Evolutionary conservation across 2,113 vertebrate genomes (phyloP).

Genomic region (Typhlomys cinereus): DNA sequence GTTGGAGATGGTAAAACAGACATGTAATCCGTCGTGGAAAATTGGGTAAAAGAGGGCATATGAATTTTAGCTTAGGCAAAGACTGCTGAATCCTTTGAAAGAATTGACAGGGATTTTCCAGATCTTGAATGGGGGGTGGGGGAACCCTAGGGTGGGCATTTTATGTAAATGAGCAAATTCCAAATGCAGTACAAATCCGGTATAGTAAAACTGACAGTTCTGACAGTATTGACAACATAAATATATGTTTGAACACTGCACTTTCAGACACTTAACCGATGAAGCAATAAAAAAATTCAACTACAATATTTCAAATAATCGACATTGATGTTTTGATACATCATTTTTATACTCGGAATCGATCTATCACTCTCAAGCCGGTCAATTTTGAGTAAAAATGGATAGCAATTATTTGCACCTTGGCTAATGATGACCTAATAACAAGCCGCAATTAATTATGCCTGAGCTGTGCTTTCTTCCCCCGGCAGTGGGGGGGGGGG

Average conservation of each 20-base stretch:
- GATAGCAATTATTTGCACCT: slow-evolving; percentile 86
- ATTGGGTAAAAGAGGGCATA: slow-evolving; percentile 71
- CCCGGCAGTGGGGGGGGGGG: background rate
- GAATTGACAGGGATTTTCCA: slow-evolving; percentile 82
- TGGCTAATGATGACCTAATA: slow-evolving; percentile 87
- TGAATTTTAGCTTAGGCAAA: slow-evolving; percentile 66
- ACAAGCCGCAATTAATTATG: slow-evolving; percentile 86
- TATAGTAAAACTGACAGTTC: slow-evolving; percentile 89
- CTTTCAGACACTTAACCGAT: slow-evolving; percentile 90
- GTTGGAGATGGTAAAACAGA: slow-evolving; percentile 77
- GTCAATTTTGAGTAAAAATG: slow-evolving; percentile 89
- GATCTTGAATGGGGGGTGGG: slow-evolving; percentile 60
- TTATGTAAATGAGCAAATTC: slow-evolving; percentile 88
- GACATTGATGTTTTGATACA: slow-evolving; percentile 90
- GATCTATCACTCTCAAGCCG: slow-evolving; percentile 85
- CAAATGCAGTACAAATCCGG: slow-evolving; percentile 86
- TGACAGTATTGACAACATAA: slow-evolving; percentile 90
- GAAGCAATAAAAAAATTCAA: slow-evolving; percentile 89
- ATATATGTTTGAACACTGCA: slow-evolving; percentile 88
- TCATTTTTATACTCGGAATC: slow-evolving; percentile 88
- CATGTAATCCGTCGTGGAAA: slow-evolving; percentile 73
- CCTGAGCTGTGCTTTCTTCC: slow-evolving; percentile 67
- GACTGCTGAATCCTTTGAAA: slow-evolving; percentile 81
- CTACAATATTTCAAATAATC: slow-evolving; percentile 91
- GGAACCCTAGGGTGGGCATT: slow-evolving; percentile 82